These are phyloP conservation scores for Panulirus ornatus DNA, from an alignment of 1,140 invertebrate species.

Conservation along the genomic window DNA sequence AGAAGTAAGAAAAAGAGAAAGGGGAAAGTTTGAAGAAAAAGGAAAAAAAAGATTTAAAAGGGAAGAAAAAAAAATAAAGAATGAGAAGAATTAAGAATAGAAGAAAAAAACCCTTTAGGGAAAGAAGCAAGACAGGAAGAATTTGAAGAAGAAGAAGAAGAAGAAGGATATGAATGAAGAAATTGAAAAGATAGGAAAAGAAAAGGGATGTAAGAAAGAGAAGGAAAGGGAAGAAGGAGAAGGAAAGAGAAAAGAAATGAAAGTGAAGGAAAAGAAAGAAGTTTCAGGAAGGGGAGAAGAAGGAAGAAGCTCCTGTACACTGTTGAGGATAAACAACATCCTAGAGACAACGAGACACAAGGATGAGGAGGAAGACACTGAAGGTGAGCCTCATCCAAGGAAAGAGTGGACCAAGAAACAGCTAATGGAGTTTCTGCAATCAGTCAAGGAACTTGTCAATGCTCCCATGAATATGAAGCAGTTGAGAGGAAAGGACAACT, in stretches of 20 bases:
- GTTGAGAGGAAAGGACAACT: too few relatives aligned
- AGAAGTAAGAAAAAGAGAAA: conserved; percentile 5
- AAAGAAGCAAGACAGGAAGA: neutral
- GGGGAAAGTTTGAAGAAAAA: neutral
- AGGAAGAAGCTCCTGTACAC: neutral
- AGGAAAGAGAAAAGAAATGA: too few relatives aligned
- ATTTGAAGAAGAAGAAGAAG: neutral
- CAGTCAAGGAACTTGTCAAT: too few relatives aligned
- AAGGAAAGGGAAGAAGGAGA: neutral
- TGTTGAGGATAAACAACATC: too few relatives aligned
- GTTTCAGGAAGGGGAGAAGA: neutral
- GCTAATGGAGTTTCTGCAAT: too few relatives aligned
- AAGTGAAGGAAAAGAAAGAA: neutral
- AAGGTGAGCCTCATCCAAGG: too few relatives aligned
- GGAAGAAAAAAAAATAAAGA: neutral
- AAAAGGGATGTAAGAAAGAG: neutral
- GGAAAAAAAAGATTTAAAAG: neutral
- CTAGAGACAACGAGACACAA: too few relatives aligned
- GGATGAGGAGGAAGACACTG: too few relatives aligned
- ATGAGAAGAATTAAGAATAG: neutral
- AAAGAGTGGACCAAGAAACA: too few relatives aligned
- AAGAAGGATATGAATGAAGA: too few relatives aligned
- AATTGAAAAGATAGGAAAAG: neutral
- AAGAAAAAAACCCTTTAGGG: neutral
- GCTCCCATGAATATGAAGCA: too few relatives aligned